Base-by-base conservation (phyloP, 2,888 invertebrate genomes). In the Beris morrisii region DNA sequence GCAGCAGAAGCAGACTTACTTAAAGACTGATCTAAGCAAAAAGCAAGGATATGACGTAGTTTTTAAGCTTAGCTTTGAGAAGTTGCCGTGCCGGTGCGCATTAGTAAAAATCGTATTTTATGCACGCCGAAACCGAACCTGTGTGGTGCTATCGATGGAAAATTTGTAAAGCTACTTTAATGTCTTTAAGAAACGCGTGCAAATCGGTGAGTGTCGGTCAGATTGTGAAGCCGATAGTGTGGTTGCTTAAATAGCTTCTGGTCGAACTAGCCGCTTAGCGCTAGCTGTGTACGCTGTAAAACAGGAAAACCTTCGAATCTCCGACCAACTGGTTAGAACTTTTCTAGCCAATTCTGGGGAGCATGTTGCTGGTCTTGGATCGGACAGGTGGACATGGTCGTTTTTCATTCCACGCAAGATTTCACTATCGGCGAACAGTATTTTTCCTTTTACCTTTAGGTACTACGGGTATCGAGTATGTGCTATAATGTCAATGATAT, bases 261-360 rank as follows among this genome's bases (percentile, higher is more conserved):
- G 45, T 22, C 30, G 9, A 9, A 58, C 28, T 30, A 58, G 44
- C 45, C 45, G 1, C 44, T 32, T 55, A 38, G 38, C 13, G 31
- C 46, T 45, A 11, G 45, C 22, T 22, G 9, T 38, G 38, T 38
- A 9, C 38, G 38, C 38, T 38, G 38, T 38, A 38, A 38, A 50
- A 59, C 59, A 59, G 59, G 59, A 59, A 59, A 50, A 59, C 59
- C 59, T 59, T 59, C 59, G 15, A 50, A 9, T 53, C 31, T 30
- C 11, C 28, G n/a, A 22, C 6, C 31, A 31, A 30, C 53, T 11
- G 53, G 53, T 53, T 53, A 28, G 53, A 53, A 53, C 28, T 28
- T 53, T 53, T 30, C 53, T 53, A 7, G 31, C 22, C 53, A 12
- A 30, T 30, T 53, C 31, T 53, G 53, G 22, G 50, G 9, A 13